Base-by-base conservation (phyloP, 2,888 invertebrate genomes). In the Tinea pellionella region DNA sequence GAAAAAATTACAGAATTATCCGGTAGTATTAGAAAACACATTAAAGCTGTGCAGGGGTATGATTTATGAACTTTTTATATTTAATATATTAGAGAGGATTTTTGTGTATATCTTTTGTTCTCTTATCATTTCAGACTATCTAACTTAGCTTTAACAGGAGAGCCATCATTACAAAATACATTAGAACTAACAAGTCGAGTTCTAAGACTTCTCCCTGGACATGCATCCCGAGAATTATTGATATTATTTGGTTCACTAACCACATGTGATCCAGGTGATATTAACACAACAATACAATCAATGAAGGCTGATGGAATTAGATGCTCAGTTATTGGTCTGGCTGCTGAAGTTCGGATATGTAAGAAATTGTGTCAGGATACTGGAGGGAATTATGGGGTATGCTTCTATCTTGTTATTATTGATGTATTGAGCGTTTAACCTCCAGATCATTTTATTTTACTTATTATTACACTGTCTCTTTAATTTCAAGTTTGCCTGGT, bases 161-260 rank as follows among this genome's bases (percentile, higher is more conserved):
- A 99, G 80, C 98, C 98, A 0, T 99, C 98, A 0, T 79, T 99
- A 59, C 98, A 99, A 84, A 99, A 99, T 77, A 94, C 97, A 0
- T 80, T 99, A 60, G 97, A 98, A 73, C 80, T 97, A 66, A 97
- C 98, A 0, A 80, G 93, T 11, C 91, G 94, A 67, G 93, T 95
- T 0, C 88, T 99, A 11, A 93, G 92, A 74, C 91, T 96, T 59
- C 89, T 99, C 67, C 99, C 99, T 0, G 91, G 94, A 0, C 99
- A 99, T 85, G 96, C 98, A 0, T 98, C 98, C 62, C 89, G 97
- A 66, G 99, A 99, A 87, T 90, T 99, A 32, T 88, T 99, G 8
- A 89, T 98, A 1, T 89, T 99, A 19, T 93, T 97, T 88, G 97
- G 96, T 1, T 97, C 98, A 66, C 88, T 99, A 19, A 98, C 98